Evolutionary conservation across 1,140 invertebrate species (phyloP).

Genomic region (Helicoverpa zea): DNA sequence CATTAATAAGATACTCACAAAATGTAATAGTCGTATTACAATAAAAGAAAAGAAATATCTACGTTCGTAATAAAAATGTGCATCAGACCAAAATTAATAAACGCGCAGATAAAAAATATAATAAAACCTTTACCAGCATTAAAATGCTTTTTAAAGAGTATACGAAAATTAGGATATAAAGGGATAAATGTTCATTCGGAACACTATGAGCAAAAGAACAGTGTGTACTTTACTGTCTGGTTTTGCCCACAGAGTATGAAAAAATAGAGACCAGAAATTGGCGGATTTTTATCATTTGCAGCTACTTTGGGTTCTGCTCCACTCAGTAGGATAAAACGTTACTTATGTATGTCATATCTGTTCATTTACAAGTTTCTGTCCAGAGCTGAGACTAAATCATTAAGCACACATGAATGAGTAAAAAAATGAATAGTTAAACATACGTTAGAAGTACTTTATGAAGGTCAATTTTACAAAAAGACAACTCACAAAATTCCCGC

Average conservation of each 20-base stretch:
- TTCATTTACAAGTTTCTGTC: no score
- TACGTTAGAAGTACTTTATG: no score
- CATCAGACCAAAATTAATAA: slow-evolving; percentile 21
- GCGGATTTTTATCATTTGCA: no score
- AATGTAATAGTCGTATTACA: not conserved
- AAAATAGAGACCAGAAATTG: not conserved
- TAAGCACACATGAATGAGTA: no score
- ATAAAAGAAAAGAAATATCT: not conserved
- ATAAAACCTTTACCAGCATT: not conserved
- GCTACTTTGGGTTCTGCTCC: no score
- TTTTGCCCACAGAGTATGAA: not conserved
- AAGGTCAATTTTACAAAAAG: no score
- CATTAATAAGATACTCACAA: not conserved
- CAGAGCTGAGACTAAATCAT: no score
- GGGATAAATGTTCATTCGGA: not conserved
- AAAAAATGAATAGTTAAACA: no score
- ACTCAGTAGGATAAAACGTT: no score
- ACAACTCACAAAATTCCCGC: no score
- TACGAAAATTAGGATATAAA: slow-evolving; percentile 8
- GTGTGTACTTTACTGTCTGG: not conserved
- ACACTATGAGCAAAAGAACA: not conserved
- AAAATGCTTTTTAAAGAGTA: slow-evolving; percentile 25
- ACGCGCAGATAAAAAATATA: not conserved
- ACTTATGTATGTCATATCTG: no score
- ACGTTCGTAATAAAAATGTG: not conserved